Conservation (phyloP, 2,888 invertebrate species). For the Muschampia plurimacula region DNA sequence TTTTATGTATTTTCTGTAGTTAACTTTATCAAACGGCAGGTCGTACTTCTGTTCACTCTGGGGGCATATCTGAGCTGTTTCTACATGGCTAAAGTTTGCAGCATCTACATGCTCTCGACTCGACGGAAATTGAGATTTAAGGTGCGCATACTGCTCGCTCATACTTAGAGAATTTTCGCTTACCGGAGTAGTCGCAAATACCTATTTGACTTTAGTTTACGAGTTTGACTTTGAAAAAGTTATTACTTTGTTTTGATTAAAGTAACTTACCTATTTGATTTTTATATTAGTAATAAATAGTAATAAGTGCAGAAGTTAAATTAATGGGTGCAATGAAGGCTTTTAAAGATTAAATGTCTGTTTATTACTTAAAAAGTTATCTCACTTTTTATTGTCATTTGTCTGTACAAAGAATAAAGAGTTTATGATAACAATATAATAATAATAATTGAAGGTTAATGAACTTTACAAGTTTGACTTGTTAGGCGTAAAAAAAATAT, state of each 20-base stretch:
- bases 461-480: too few species aligned
- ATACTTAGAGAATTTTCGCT: conserved; percentile 22
- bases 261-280: background rate
- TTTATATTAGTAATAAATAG: background rate
- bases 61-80: conserved; percentile 68
- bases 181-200: background rate
- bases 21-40: conserved; percentile 55
- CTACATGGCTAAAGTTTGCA: conserved; percentile 71
- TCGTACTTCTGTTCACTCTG: conserved; percentile 59
- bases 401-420: too few species aligned
- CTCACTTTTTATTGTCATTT: too few species aligned
- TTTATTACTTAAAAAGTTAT: too few species aligned
- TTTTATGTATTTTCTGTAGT: background rate
- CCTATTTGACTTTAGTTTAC: background rate
- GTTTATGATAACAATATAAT: too few species aligned
- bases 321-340: background rate
- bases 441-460: too few species aligned
- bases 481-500: too few species aligned
- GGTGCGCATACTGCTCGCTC: conserved; percentile 54
- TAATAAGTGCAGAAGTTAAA: background rate
- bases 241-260: background rate
- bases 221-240: background rate
- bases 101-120: conserved; percentile 66
- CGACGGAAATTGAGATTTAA: conserved; percentile 72
- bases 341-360: too few species aligned